Percentiles rank a stretch among this genome's conserved stretches.
Conservation (phyloP, 2,888 invertebrate genomes). For the Leucozona laternaria region DNA sequence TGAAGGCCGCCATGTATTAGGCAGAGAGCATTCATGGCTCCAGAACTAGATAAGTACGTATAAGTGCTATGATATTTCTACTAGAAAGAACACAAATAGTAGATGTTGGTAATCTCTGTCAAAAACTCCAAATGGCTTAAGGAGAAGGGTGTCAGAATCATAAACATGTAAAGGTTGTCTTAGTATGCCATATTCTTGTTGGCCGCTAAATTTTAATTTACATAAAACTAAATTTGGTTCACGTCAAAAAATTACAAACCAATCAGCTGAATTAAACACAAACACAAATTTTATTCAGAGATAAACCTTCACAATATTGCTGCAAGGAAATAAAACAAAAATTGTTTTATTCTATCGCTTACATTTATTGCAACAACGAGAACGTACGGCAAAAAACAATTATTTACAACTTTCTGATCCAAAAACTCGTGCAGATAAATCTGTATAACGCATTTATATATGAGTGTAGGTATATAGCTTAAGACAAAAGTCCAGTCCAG, state of each 20-base stretch:
- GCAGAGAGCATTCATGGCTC: too few relatives aligned
- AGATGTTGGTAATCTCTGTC: too few relatives aligned
- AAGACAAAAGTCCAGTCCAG: constrained; percentile 23
- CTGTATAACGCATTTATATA: constrained; percentile 53
- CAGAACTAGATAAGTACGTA: too few relatives aligned
- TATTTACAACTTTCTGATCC: constrained; percentile 59
- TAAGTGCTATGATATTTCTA: too few relatives aligned
- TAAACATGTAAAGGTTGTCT: too few relatives aligned
- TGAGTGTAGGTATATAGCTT: constrained; percentile 18
- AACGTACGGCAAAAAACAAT: constrained; percentile 29
- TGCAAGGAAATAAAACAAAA: constrained; percentile 24
- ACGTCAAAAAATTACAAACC: constrained; percentile 61
- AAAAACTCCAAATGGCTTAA: too few relatives aligned
- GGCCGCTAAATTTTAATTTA: constrained; percentile 31
- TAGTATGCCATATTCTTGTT: too few relatives aligned
- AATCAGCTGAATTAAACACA: constrained; percentile 43
- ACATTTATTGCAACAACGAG: constrained; percentile 3
- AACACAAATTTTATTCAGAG: constrained; percentile 12
- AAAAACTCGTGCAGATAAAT: constrained; percentile 60
- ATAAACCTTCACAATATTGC: constrained; percentile 6
- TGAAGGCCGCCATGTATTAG: too few relatives aligned
- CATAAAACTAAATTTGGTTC: constrained; percentile 39
- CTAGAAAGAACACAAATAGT: too few relatives aligned
- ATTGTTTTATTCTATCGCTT: too few relatives aligned
- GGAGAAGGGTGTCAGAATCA: too few relatives aligned